These are phyloP conservation scores for Sphyrna mokarran DNA, from an alignment of 2,113 vertebrate species.

Conservation along the genomic window DNA sequence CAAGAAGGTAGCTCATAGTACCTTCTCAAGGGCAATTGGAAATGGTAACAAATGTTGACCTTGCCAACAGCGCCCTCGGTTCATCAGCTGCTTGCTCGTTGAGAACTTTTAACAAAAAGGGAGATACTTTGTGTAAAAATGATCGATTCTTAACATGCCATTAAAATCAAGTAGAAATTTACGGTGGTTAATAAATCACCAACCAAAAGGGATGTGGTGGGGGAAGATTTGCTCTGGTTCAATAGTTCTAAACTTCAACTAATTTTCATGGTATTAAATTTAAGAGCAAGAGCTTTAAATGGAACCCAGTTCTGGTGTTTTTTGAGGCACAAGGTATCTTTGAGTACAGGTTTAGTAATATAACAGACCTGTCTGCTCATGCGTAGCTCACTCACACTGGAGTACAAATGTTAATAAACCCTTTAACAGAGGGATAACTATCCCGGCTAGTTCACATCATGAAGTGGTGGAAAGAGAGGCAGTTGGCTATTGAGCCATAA, in stretches of 20 bases:
- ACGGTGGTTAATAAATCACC: not conserved
- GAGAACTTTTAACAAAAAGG: not conserved
- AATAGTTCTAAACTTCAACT: not conserved
- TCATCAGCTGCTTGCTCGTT: not conserved
- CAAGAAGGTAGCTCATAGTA: no score
- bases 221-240: not conserved
- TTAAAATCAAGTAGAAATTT: not conserved
- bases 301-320: not conserved
- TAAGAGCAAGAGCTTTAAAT: not conserved
- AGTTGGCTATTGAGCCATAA: not conserved
- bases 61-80: no score
- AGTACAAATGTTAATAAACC: not conserved
- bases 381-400: not conserved
- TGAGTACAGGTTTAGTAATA: not conserved
- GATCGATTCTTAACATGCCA: not conserved
- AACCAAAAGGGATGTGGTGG: not conserved
- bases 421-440: not conserved
- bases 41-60: no score
- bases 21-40: no score
- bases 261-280: not conserved
- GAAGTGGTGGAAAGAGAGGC: no score
- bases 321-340: not conserved
- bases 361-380: not conserved
- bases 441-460: not conserved
- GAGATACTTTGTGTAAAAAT: not conserved